These are phyloP conservation scores for Platorchestia sp. DNA, from an alignment of 1,140 invertebrate genomes.

Conservation along the genomic window DNA sequence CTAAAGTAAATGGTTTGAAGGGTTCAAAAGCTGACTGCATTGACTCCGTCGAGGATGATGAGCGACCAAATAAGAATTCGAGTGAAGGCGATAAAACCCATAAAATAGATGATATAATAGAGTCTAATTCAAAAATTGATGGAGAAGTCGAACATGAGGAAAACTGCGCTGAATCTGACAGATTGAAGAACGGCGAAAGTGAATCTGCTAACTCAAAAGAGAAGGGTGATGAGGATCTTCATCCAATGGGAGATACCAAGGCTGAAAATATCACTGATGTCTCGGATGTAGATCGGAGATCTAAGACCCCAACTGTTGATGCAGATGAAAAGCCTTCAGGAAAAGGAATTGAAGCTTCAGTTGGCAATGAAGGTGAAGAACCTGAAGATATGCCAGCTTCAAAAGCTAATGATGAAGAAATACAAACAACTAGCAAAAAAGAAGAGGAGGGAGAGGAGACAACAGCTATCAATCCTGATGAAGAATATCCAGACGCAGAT, in stretches of 20 bases:
- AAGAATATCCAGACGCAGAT: neutral
- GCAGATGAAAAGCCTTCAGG: neutral
- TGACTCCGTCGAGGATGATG: neutral
- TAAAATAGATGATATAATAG: neutral
- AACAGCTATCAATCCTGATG: neutral
- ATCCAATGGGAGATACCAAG: neutral
- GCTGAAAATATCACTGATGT: neutral
- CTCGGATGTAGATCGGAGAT: neutral
- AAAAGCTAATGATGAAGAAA: neutral
- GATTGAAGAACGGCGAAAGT: neutral
- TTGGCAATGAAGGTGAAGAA: neutral
- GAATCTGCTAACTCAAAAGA: neutral
- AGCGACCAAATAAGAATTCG: neutral
- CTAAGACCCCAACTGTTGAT: neutral
- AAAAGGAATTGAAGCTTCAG: neutral
- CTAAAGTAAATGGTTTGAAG: constrained; percentile 18
- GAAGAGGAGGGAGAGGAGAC: neutral
- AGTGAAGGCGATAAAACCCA: too few relatives aligned
- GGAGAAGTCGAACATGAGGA: neutral
- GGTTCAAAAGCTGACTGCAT: neutral
- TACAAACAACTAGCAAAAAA: neutral
- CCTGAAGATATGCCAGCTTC: neutral
- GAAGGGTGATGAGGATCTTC: neutral
- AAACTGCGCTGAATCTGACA: neutral
- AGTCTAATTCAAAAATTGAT: neutral